phyloP scores from a whole-genome alignment of 2,888 invertebrate genomes.

The Pediacus dermestoides region DNA sequence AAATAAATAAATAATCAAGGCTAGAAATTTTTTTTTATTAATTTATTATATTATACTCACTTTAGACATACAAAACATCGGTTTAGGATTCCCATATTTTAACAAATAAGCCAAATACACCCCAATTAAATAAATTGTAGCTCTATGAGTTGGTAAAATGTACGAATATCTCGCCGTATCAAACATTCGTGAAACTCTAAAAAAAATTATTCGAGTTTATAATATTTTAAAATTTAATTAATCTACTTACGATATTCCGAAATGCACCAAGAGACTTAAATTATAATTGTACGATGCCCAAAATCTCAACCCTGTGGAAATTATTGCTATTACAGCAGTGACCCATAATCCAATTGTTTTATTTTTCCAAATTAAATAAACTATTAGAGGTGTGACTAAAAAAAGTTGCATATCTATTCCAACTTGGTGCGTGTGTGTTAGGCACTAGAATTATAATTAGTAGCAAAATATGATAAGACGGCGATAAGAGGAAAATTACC shows the following conservation, averaged over 20 bases:
- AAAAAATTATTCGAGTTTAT: constrained; percentile 25
- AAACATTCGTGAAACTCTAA: constrained; percentile 59
- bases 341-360: constrained; percentile 51
- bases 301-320: constrained; percentile 58
- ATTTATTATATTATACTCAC: constrained; percentile 21
- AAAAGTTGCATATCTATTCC: constrained; percentile 67
- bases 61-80: constrained; percentile 22
- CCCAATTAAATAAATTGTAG: constrained; percentile 63
- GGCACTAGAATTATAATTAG: constrained; percentile 49
- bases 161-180: constrained; percentile 64
- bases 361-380: constrained; percentile 55
- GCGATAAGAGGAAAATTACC: constrained; percentile 44
- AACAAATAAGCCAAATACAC: constrained; percentile 57
- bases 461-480: constrained; percentile 4
- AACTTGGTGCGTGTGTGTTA: constrained; percentile 66
- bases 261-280: constrained; percentile 61
- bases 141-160: constrained; percentile 60
- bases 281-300: constrained; percentile 55
- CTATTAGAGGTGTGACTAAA: constrained; percentile 57
- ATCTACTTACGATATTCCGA: constrained; percentile 60
- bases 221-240: constrained; percentile 6
- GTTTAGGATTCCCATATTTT: constrained; percentile 26
- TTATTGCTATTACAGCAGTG: constrained; percentile 48
- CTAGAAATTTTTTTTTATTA: no score
- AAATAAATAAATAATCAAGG: no score